These are phyloP conservation scores for Hippopotamyrus pictus DNA, from an alignment of 2,797 vertebrate species.

Conservation along the genomic window DNA sequence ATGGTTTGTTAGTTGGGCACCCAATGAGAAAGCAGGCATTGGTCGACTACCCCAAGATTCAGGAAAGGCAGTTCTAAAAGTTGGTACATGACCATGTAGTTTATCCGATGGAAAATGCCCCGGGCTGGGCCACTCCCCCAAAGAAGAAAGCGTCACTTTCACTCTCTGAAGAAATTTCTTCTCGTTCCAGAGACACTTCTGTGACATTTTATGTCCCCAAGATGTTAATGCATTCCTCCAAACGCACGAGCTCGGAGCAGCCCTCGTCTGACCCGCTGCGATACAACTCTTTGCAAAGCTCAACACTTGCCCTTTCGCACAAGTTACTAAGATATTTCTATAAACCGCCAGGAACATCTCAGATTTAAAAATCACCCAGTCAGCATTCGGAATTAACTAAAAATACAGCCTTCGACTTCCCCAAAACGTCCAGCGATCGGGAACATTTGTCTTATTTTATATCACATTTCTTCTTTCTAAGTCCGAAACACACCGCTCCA, in stretches of 20 bases:
- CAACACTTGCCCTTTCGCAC: constrained; percentile 30
- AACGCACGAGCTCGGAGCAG: constrained; percentile 28
- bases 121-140: constrained; percentile 12
- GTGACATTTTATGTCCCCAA: constrained; percentile 33
- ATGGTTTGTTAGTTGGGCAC: background rate
- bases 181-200: constrained; percentile 13
- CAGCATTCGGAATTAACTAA: constrained; percentile 4
- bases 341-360: constrained; percentile 44
- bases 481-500: background rate
- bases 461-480: constrained; percentile 5
- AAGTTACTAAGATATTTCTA: constrained; percentile 30
- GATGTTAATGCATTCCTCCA: constrained; percentile 20
- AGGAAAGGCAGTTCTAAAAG: background rate
- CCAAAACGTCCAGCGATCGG: background rate
- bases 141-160: constrained; percentile 22
- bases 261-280: constrained; percentile 27
- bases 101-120: background rate
- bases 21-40: background rate
- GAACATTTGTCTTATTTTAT: background rate
- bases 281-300: constrained; percentile 19
- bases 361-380: background rate
- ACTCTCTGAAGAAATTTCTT: constrained; percentile 24
- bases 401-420: background rate
- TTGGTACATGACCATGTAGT: constrained; percentile 13
- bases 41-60: background rate